Base-by-base conservation (phyloP, 1,140 invertebrate genomes). In the Caligus rogercresseyi region DNA sequence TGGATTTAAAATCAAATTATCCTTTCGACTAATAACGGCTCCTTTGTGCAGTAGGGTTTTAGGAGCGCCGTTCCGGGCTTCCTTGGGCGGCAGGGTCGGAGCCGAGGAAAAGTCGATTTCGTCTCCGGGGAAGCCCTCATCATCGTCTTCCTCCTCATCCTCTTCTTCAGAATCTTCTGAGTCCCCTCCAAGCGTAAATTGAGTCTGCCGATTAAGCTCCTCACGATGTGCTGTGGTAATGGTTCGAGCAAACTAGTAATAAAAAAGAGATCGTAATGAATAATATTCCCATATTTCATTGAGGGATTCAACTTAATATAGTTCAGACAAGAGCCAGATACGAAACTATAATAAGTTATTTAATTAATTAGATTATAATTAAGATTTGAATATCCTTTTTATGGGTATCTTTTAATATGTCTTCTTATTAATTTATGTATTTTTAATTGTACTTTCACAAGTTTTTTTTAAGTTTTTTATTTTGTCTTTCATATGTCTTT, bases 1-100 rank as follows among this genome's bases (percentile, higher is more conserved):
- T 2, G 52, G 25, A 53, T 18, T 65, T 51, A 61, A 31, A 51
- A 64, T 51, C 4, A 61, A 52, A 31, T 60, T 64, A 52, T 62
- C 55, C 4, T 51, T 43, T 20, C 57, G 16, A 43, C 53, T 61
- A 26, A 64, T 61, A 21, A 64, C 54, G 61, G 18, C 56, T 61
- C 26, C n/a, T 15, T 25, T 26, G n/a, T n/a, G n/a, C n/a, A n/a
- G n/a, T n/a, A n/a, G 19, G 3, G n/a, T 51, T 26, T 61, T 31
- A 16, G 24, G 25, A 61, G 19, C 16, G 2, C 11, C 7, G 14
- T 13, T 14, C 18, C 19, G 15, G 14, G 7, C 16, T 19, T 25
- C 1, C 20, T n/a, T 14, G 16, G 21, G 16, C 16, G 15, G 26
- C 52, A 2, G 2, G 16, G 2, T 51, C 7, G 4, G 1, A 18